Base-by-base conservation (phyloP, 2,888 invertebrate species). In the Parapristionchus giblindavisi region DNA sequence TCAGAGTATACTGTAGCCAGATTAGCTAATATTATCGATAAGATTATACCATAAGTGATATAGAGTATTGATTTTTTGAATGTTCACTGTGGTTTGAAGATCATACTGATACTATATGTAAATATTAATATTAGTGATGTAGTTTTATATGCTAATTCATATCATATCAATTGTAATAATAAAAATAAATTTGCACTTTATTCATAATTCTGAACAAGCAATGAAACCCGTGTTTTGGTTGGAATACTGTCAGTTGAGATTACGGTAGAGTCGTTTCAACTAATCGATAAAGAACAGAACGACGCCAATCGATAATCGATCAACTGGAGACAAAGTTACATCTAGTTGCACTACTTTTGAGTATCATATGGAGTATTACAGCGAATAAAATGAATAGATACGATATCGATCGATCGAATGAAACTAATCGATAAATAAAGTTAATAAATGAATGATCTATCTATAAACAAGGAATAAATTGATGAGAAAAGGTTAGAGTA, bases 391-490 rank as follows among this genome's bases (percentile, higher is more conserved):
- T n/a, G n/a, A n/a, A n/a, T n/a, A n/a, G n/a, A n/a, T n/a, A n/a
- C n/a, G n/a, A n/a, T n/a, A n/a, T n/a, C n/a, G n/a, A n/a, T n/a
- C n/a, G n/a, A n/a, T n/a, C n/a, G n/a, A n/a, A n/a, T n/a, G n/a
- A n/a, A n/a, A n/a, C n/a, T n/a, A n/a, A n/a, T n/a, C n/a, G n/a
- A n/a, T n/a, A n/a, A n/a, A n/a, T n/a, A n/a, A n/a, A n/a, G n/a
- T n/a, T n/a, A n/a, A n/a, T n/a, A n/a, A n/a, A n/a, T n/a, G n/a
- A 27, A 43, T 65, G 43, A 43, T 43, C 63, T 27, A 40, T 65
- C 63, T 29, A 29, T 43, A 43, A 43, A 14, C 17, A 65, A 43
- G 43, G 61, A 65, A 43, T 65, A 32, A 21, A 14, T 61, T 36
- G 58, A 21, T 8, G 58, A 8, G 32, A 21, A 21, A 6, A 34